Evolutionary conservation across 2,888 invertebrate species (phyloP), one percentile per base, ranked within the genome.

Genomic region (Seira ritae): DNA sequence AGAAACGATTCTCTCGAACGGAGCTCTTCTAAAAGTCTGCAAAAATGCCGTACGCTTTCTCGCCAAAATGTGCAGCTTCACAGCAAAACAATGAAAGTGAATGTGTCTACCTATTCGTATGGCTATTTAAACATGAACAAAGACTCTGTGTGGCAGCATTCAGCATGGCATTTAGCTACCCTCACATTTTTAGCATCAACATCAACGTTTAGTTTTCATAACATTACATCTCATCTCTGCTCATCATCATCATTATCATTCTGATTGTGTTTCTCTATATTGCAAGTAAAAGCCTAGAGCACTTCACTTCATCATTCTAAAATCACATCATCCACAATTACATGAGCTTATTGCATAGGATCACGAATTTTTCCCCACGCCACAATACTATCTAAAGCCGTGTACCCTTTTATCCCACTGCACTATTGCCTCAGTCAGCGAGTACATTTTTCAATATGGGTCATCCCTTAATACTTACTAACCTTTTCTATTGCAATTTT

Each of bases 361-460:
- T n/a, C n/a, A n/a, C n/a, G n/a, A n/a, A n/a, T n/a, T n/a, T n/a
- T n/a, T n/a, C n/a, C n/a, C n/a, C n/a, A n/a, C n/a, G n/a, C n/a
- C n/a, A n/a, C n/a, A n/a, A n/a, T n/a, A n/a, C n/a, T n/a, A n/a
- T n/a, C n/a, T n/a, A n/a, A n/a, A n/a, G n/a, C n/a, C n/a, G n/a
- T n/a, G n/a, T n/a, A n/a, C n/a, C n/a, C n/a, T n/a, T n/a, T n/a
- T n/a, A n/a, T 71, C 71, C 31, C 71, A 55, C 71, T 24, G 15
- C 23, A 67, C 10, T 20, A 22, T 65, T 17, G 65, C 19, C 66
- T 6, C 66, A 66, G 19, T 3, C 4, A 8, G 23, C 6, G n/a
- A 4, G 60, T n/a, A 60, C 19, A 60, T 23, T 10, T 20, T 4
- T 20, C 19, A 75, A 83, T 83, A 78, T 83, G 78, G 79, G 84